Base-by-base conservation (phyloP, 1,140 invertebrate genomes). In the Calephelis nemesis region DNA sequence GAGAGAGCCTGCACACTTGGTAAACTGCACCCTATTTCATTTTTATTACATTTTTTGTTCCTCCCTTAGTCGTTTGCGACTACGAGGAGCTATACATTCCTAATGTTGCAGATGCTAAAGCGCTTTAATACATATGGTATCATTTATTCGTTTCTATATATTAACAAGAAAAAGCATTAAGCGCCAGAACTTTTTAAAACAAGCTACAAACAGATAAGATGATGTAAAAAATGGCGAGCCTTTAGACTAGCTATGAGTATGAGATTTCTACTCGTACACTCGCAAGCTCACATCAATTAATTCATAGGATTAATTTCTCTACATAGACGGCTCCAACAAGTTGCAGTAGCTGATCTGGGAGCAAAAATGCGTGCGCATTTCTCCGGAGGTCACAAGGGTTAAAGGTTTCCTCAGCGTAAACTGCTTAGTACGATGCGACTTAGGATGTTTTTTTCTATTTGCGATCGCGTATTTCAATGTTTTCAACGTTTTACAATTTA, bases 311-410 rank as follows among this genome's bases (percentile, higher is more conserved):
- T 45, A 6, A 11, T 7, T 15, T 58, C n/a, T 19, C 39, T 64
- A 47, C 49, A 68, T 45, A 48, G 71, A 63, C 60, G 68, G 66
- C 70, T 69, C 76, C 81, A 82, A 84, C 81, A 81, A 81, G 81
- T 84, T 81, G 80, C 68, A 68, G 65, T 58, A 67, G 50, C 47
- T 58, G 62, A 47, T 52, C n/a, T 63, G 66, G 66, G 8, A 9
- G 10, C 52, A 52, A 74, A 70, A 70, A 42, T 78, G 81, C 78
- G 78, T 72, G 79, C 83, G 83, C 83, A 83, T 60, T 30, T 30
- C 69, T 66, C 67, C 65, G 64, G 47, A 30, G 52, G 52, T 54
- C 52, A 54, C 15, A 19, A 15, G 15, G 19, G 52, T 54, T 54
- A 54, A 45, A 45, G 8, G 42, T 54, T 62, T 13, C 39, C 62